A percentile compares a stretch with the other conserved stretches of the same genome.
These are phyloP conservation scores for Caenorhabditis sinica DNA, from an alignment of 2,888 invertebrate species.

Conservation along the genomic window DNA sequence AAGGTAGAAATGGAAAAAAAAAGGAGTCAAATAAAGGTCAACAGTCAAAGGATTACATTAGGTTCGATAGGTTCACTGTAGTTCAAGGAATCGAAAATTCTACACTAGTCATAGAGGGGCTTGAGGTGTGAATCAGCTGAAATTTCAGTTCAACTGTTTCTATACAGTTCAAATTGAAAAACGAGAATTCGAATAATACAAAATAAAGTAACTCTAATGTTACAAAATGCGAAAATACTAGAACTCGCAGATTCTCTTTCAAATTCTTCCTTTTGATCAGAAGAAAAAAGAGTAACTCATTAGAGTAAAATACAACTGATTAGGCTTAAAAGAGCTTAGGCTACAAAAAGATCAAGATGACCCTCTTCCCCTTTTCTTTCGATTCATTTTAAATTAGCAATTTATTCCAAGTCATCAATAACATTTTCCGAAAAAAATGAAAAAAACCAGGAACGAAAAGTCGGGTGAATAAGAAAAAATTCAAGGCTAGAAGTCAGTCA, in stretches of 20 bases:
- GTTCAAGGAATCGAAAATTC: no score
- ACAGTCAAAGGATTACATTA: neutral
- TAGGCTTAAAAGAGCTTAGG: neutral
- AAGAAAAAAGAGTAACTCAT: neutral
- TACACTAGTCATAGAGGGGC: neutral
- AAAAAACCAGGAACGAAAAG: neutral
- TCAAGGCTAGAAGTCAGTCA: conserved; percentile 34
- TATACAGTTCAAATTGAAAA: no score
- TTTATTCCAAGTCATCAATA: neutral
- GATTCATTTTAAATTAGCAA: neutral
- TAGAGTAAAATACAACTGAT: neutral
- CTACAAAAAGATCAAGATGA: conserved; percentile 2
- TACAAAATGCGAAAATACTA: no score
- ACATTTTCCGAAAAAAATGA: neutral
- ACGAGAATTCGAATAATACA: no score
- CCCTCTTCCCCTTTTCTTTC: neutral
- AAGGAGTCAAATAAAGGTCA: neutral
- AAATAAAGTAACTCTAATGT: no score
- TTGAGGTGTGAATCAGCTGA: no score
- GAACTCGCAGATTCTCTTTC: no score
- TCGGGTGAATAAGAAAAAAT: neutral
- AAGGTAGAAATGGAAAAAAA: neutral
- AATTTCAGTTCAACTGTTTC: no score
- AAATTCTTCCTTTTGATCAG: no score
- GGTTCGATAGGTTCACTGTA: neutral